Base-by-base conservation (phyloP, 2,113 vertebrate species). In the Megaceryle maxima region DNA sequence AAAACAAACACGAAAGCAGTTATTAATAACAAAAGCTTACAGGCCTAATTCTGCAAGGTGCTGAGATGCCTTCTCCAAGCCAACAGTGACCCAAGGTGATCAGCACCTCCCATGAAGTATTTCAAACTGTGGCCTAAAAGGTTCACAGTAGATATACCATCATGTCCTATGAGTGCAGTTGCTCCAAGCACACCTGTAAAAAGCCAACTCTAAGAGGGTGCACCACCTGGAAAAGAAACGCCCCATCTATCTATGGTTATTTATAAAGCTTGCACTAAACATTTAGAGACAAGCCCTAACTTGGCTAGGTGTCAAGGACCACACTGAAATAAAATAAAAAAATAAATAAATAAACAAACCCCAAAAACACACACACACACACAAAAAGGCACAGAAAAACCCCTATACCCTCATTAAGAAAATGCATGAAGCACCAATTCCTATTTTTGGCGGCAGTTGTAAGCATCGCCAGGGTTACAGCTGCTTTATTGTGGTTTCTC, bases 401-500 rank as follows among this genome's bases (percentile, higher is more conserved):
- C 26, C 73, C 74, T 55, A 53, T 29, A 44, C 74, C 83, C 94
- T 96, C 91, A 88, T 91, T 86, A 92, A 91, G 84, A 96, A 96
- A 92, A 91, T 4, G 39, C 59, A 78, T 82, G 90, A 91, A 96
- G 91, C 37, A 44, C 59, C 21, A 2, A 73, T 96, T 97, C 96
- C 87, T 95, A 78, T 94, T 90, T 67, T 83, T 93, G 87, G 76
- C 29, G 33, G 3, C 51, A 72, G 79, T 70, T 96, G 87, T 94
- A 73, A 92, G 28, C 62, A 84, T 41, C 31, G 6, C 79, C 51
- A 93, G 93, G 76, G 87, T 96, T 97, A 95, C 87, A 89, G 93
- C 57, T 95, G 94, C 87, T 96, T 91, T 97, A 96, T 75, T 96
- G 91, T 84, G 75, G 90, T 89, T 96, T 97, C 90, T 95, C 85